phyloP scores from a whole-genome alignment of 2,888 invertebrate species.

The Cephus pulcher region DNA sequence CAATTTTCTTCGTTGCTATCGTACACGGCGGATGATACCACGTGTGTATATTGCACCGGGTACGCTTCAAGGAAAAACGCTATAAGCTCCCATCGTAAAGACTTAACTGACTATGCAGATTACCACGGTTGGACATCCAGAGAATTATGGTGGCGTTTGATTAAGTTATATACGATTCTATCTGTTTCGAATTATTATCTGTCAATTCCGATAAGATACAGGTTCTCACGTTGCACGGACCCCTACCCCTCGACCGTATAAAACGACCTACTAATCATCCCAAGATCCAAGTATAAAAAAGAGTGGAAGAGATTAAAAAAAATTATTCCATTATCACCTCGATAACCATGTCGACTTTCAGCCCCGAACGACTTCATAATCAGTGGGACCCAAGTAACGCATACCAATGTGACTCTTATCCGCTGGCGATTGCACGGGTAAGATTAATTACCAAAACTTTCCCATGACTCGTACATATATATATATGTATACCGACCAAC shows the following conservation, averaged over 20 bases:
- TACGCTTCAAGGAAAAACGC: not conserved
- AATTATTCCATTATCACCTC: not conserved
- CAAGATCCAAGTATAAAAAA: not conserved
- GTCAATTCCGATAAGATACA: not conserved
- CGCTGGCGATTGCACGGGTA: not conserved
- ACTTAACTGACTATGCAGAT: not conserved
- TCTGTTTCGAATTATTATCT: not conserved
- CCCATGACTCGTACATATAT: constrained; percentile 1
- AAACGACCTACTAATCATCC: not conserved
- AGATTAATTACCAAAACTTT: constrained; percentile 41
- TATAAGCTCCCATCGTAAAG: not conserved
- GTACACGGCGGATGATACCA: not conserved
- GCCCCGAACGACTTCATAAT: not conserved
- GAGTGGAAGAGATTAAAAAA: not conserved
- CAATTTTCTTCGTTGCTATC: not conserved
- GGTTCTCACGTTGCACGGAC: not conserved
- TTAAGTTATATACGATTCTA: not conserved
- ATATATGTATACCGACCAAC: not conserved
- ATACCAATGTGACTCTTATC: not conserved
- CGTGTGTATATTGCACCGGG: not conserved
- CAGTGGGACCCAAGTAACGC: not conserved
- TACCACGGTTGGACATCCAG: not conserved
- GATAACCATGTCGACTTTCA: not conserved
- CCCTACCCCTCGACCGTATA: not conserved
- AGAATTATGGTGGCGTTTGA: not conserved